A percentile compares a stretch with the other conserved stretches of the same genome.
These are phyloP conservation scores for Brachyistius frenatus DNA, from an alignment of 2,113 vertebrate genomes.

Conservation along the genomic window DNA sequence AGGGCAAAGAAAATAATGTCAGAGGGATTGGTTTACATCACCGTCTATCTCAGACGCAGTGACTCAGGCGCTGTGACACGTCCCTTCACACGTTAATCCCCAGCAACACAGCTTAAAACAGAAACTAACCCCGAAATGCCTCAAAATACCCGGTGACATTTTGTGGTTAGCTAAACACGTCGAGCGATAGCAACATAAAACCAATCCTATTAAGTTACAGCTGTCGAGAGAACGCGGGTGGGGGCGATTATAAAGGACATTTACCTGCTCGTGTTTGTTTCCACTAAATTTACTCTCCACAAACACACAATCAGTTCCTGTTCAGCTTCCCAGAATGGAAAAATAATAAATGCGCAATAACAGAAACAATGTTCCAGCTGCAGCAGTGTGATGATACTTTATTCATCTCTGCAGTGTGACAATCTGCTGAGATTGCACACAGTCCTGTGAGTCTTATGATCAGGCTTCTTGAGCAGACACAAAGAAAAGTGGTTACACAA, in stretches of 20 bases:
- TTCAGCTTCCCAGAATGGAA: constrained; percentile 14
- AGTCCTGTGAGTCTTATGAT: constrained; percentile 3
- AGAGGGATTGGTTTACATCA: constrained; percentile 27
- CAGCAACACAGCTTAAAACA: constrained; percentile 66
- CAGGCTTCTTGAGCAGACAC: constrained; percentile 14
- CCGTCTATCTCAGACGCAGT: constrained; percentile 29
- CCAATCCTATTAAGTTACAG: constrained; percentile 22
- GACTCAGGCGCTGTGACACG: constrained; percentile 20
- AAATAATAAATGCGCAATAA: not conserved
- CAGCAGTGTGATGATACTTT: not conserved
- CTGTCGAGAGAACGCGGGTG: constrained; percentile 25
- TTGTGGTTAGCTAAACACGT: constrained; percentile 65
- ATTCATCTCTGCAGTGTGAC: not conserved
- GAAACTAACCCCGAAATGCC: constrained; percentile 51
- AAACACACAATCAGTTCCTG: constrained; percentile 17
- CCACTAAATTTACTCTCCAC: not conserved
- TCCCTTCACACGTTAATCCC: constrained; percentile 45
- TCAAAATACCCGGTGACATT: constrained; percentile 33
- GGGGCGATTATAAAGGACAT: not conserved
- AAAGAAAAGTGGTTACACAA: constrained; percentile 37
- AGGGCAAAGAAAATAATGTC: not conserved
- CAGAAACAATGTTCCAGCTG: not conserved
- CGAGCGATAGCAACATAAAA: constrained; percentile 38
- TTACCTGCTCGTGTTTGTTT: constrained; percentile 46
- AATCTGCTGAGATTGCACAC: constrained; percentile 15